A percentile compares a stretch with the other conserved stretches of the same genome.
Evolutionary conservation across 1,140 invertebrate genomes (phyloP).

Genomic region (Drosophila nigrodunni): DNA sequence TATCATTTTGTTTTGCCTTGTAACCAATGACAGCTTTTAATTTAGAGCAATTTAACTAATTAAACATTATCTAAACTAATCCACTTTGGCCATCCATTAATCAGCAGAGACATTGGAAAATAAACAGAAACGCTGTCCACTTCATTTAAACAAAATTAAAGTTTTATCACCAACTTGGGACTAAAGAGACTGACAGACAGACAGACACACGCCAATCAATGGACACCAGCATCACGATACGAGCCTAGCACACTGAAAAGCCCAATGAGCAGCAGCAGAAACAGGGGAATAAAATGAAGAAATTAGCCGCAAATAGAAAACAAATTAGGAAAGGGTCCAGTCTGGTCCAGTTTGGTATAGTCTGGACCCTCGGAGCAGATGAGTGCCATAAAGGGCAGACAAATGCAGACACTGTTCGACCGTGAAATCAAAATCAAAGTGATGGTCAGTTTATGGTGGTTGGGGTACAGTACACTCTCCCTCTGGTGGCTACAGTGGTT

Average conservation of each 20-base stretch:
- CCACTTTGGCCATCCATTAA: slow-evolving; percentile 38
- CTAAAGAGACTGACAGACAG: background rate
- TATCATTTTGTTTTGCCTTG: background rate
- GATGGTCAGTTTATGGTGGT: slow-evolving; percentile 80
- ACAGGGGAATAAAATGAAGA: slow-evolving; percentile 68
- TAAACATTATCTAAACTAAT: slow-evolving; percentile 64
- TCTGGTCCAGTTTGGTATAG: slow-evolving; percentile 34
- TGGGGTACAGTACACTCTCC: background rate
- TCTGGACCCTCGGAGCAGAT: slow-evolving; percentile 25
- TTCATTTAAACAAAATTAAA: slow-evolving; percentile 71
- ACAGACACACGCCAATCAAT: slow-evolving; percentile 54
- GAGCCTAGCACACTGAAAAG: slow-evolving; percentile 51
- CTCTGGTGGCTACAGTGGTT: background rate
- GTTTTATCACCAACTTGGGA: slow-evolving; percentile 74
- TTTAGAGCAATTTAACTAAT: slow-evolving; percentile 49
- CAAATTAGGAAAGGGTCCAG: slow-evolving; percentile 78
- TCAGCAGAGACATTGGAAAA: slow-evolving; percentile 6
- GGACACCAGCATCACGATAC: slow-evolving; percentile 57
- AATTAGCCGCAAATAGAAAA: slow-evolving; percentile 81
- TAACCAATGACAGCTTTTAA: background rate
- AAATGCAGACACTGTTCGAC: slow-evolving; percentile 16
- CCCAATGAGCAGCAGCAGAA: slow-evolving; percentile 31
- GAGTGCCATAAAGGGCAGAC: slow-evolving; percentile 47
- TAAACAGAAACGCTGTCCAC: slow-evolving; percentile 46
- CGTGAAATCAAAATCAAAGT: slow-evolving; percentile 69